A percentile compares a stretch with the other conserved stretches of the same genome.
These are phyloP conservation scores for Trinectes maculatus DNA, from an alignment of 2,113 vertebrate species.

Conservation along the genomic window DNA sequence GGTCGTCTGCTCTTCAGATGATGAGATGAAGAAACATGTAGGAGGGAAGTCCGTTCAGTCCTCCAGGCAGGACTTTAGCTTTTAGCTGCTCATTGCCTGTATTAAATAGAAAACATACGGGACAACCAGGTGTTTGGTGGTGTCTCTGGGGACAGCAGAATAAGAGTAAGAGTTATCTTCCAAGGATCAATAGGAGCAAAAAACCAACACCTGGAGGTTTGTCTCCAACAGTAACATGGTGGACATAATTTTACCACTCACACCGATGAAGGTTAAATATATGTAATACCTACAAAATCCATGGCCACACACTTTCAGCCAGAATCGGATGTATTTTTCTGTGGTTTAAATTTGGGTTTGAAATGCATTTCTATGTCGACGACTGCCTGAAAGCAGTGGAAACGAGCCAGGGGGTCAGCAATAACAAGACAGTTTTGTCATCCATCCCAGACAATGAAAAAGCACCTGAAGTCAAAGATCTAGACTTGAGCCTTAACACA, in stretches of 20 bases:
- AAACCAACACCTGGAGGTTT: neutral
- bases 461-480: too few species aligned
- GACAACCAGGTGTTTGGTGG: slow-evolving; percentile 3
- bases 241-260: neutral
- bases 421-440: too few species aligned
- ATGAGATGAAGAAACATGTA: slow-evolving; percentile 1
- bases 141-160: neutral
- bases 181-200: slow-evolving; percentile 21
- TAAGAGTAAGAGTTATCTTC: slow-evolving; percentile 19
- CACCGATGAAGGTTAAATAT: neutral
- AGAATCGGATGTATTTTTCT: neutral
- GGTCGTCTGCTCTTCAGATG: slow-evolving; percentile 3
- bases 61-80: neutral
- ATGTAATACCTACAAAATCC: neutral
- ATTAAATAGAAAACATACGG: slow-evolving; percentile 12
- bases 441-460: too few species aligned
- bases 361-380: too few species aligned
- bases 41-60: neutral
- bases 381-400: too few species aligned
- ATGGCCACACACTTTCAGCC: neutral
- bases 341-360: neutral
- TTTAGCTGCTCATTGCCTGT: neutral
- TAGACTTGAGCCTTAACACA: too few species aligned
- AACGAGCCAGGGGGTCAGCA: too few species aligned
- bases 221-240: neutral